phyloP scores from a whole-genome alignment of 2,113 vertebrate species.

The Lamprologus lemairii region DNA sequence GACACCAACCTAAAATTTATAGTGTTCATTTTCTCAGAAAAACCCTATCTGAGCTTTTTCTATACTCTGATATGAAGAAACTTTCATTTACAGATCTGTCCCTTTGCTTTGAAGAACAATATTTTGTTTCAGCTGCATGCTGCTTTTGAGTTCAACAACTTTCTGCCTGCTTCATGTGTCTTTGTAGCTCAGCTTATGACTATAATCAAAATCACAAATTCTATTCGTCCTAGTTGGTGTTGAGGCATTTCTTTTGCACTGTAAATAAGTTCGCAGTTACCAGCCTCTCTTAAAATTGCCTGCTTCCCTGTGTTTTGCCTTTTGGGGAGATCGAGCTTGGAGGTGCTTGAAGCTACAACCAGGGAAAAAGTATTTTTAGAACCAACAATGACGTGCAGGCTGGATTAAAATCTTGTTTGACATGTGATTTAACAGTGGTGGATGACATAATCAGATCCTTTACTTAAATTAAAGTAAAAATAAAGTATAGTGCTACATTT shows the following conservation, averaged over 20 bases:
- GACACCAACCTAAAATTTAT: background rate
- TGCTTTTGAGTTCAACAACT: background rate
- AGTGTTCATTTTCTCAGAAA: background rate
- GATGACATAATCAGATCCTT: background rate
- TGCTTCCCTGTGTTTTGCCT: background rate
- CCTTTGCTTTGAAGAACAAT: background rate
- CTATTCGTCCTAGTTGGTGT: accelerated
- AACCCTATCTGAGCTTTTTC: background rate
- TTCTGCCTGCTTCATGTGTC: background rate
- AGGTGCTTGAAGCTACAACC: background rate
- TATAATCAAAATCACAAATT: background rate
- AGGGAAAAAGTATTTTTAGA: background rate
- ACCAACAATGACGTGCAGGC: background rate
- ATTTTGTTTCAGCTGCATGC: background rate
- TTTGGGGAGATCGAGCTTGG: background rate
- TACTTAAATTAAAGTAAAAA: background rate
- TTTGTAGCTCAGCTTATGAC: background rate
- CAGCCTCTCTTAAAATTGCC: background rate
- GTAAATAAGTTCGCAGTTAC: background rate
- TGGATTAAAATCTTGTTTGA: background rate
- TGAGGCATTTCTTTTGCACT: background rate
- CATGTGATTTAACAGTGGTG: background rate
- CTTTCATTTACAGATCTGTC: background rate
- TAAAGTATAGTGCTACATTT: background rate
- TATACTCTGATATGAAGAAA: background rate